Conservation (phyloP, 2,113 vertebrate genomes). For the Laticauda colubrina region DNA sequence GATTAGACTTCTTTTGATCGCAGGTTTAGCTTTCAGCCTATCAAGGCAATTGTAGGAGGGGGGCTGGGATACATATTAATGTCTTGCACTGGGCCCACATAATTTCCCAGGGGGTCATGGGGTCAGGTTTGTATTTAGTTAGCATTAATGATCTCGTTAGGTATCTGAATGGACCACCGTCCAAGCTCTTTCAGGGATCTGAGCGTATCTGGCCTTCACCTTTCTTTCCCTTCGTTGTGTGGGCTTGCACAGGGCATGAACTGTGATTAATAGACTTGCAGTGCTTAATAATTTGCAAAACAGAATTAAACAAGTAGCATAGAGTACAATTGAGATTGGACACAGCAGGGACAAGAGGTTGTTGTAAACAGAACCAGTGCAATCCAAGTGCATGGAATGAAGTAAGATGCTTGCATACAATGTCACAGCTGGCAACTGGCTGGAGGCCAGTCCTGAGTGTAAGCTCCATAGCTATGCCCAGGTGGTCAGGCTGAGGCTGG, state of each 20-base stretch:
- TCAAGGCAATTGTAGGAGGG: slow-evolving; percentile 69
- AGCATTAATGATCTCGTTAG: slow-evolving; percentile 86
- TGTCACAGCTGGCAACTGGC: slow-evolving; percentile 90
- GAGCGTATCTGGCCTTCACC: slow-evolving; percentile 81
- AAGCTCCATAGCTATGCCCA: slow-evolving; percentile 79
- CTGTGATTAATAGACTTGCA: slow-evolving; percentile 91
- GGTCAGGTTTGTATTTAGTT: slow-evolving; percentile 91
- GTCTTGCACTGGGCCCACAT: slow-evolving; percentile 75
- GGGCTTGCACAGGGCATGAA: slow-evolving; percentile 84
- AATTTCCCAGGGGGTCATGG: slow-evolving; percentile 80
- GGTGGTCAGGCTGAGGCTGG: slow-evolving; percentile 80
- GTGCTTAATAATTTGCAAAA: slow-evolving; percentile 91
- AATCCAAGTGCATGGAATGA: slow-evolving; percentile 80
- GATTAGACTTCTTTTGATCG: slow-evolving; percentile 83
- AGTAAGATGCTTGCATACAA: slow-evolving; percentile 82
- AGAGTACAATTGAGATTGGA: slow-evolving; percentile 80
- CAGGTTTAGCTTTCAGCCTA: slow-evolving; percentile 82
- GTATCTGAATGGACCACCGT: slow-evolving; percentile 84
- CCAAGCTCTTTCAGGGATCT: slow-evolving; percentile 82
- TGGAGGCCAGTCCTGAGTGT: slow-evolving; percentile 77
- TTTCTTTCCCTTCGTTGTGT: slow-evolving; percentile 80
- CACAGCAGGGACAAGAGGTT: slow-evolving; percentile 78
- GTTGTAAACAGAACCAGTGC: slow-evolving; percentile 80
- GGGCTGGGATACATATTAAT: slow-evolving; percentile 72
- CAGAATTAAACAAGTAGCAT: slow-evolving; percentile 86